Percentiles rank a stretch among this genome's conserved stretches.
phyloP scores from a whole-genome alignment of 2,113 vertebrate species.

The Pleuronectes platessa region DNA sequence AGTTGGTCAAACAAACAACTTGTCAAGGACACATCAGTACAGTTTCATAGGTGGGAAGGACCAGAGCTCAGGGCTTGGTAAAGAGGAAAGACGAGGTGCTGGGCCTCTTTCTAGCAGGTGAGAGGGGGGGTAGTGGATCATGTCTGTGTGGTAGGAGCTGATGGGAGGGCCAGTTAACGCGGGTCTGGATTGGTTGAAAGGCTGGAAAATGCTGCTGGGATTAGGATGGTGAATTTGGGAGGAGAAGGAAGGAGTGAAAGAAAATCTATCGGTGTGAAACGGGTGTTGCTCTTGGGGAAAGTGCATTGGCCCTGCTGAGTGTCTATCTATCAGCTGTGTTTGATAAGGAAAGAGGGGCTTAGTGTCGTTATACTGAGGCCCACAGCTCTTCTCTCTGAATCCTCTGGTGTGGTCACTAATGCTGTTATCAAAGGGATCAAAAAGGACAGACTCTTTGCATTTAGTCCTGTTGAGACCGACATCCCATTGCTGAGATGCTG shows the following conservation, averaged over 20 bases:
- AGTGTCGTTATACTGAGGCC: background rate
- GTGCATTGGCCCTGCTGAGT: conserved; percentile 6
- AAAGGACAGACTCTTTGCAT: conserved; percentile 1
- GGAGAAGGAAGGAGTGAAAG: conserved; percentile 12
- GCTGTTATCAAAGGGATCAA: conserved; percentile 47
- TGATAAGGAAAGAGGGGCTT: conserved; percentile 27
- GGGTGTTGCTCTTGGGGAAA: conserved; percentile 35
- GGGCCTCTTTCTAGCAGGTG: conserved; percentile 70
- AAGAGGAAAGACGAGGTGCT: conserved; percentile 43
- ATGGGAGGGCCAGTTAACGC: conserved; percentile 18
- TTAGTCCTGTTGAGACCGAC: conserved; percentile 24
- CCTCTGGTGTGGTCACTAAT: conserved; percentile 40
- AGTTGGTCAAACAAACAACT: too few relatives aligned
- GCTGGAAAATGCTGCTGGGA: conserved; percentile 44
- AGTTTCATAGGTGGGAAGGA: conserved; percentile 87
- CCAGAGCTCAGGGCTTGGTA: conserved; percentile 80
- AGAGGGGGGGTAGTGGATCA: conserved; percentile 71
- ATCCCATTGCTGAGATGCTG: conserved; percentile 36
- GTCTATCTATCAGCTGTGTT: conserved; percentile 14
- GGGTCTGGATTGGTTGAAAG: conserved; percentile 50
- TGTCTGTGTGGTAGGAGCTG: conserved; percentile 49
- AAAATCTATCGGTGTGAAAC: conserved; percentile 34
- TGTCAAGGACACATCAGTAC: conserved; percentile 67
- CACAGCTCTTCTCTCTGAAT: conserved; percentile 13
- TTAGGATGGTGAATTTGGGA: conserved; percentile 16